Evolutionary conservation across 2,113 vertebrate species (phyloP), one percentile per base, ranked within the genome.

Genomic region (Lipophrys pholis): DNA sequence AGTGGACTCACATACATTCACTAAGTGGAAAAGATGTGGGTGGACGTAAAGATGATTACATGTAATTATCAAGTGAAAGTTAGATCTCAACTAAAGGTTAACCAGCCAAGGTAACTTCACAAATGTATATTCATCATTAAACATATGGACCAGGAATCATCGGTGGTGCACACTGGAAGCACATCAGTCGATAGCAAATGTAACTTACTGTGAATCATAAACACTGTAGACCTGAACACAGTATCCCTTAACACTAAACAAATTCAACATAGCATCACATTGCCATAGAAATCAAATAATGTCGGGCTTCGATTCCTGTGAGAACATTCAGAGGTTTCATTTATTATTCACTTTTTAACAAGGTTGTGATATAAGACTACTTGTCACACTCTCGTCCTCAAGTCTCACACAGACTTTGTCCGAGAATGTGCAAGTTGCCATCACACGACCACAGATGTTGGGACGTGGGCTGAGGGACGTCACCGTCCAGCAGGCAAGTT

Each of bases 381-480:
- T 39, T 8, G 7, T 17, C 54, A 41, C 3, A 15, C 36, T 30
- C 42, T 10, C 5, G 38, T 43, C 14, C 30, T 45, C 39, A 5
- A 9, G 11, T 57, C 42, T 53, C 45, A 46, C 55, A 41, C 7
- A 6, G 5, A 54, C 14, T 69, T 50, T 7, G 1, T 54, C 11
- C 14, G 36, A 1, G 46, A 61, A 62, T 42, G 38, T 61, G 49
- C 62, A 65, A 46, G 8, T n/a, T 70, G 14, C 15, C 14, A 16
- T 73, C 35, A 60, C 71, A 67, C 46, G 12, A 36, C 41, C 41
- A 11, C 54, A 46, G 11, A 69, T 69, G 68, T 30, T 62, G 21
- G 14, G 43, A 76, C 61, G 59, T 57, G 68, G 63, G 76, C 39
- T 11, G 68, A 30, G 35, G 70, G 69, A 65, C 39, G 45, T 50